Evolutionary conservation across 1,140 invertebrate species (phyloP), one percentile per base, ranked within the genome.

Genomic region (Sminthurinus signatus): DNA sequence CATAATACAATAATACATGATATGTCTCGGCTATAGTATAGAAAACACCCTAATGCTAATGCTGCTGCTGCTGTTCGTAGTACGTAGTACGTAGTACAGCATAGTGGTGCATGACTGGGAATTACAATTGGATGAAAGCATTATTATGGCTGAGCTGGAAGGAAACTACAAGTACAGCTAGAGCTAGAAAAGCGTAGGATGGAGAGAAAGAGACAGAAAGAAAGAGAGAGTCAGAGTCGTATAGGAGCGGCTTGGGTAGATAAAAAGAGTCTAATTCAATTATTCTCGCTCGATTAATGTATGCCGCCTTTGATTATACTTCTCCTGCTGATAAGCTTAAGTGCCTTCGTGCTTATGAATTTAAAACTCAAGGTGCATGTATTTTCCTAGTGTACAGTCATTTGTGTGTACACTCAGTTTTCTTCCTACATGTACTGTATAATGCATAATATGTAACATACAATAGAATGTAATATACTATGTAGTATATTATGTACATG

Each of bases 201-300:
- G 44, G 44, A 25, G 44, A 48, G 44, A 48, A n/a, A 25, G 44
- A 21, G n/a, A 48, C 4, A 48, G 44, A 48, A 25, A n/a, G 44
- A 48, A 48, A 48, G 23, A 4, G 44, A n/a, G 19, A 48, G 39
- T n/a, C 44, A 10, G n/a, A 21, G 19, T 48, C 5, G 17, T 19
- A 48, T 4, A 12, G 23, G 23, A 48, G 44, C 4, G 44, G n/a
- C n/a, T n/a, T n/a, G 32, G 44, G 50, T 10, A 56, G 54, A 56
- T 56, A 56, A 56, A 36, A 56, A 56, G 31, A 56, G 54, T 23
- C 54, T 56, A 56, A 56, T 56, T 56, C 54, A 56, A 56, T 56
- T 56, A 56, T 56, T 56, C 54, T 56, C 54, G 54, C 54, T 56
- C 54, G 54, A 56, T 56, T 56, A 56, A 56, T 56, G 36, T 23